Percentiles rank a stretch among this genome's conserved stretches.
phyloP scores from a whole-genome alignment of 2,797 vertebrate species.

The Setipinna tenuifilis region DNA sequence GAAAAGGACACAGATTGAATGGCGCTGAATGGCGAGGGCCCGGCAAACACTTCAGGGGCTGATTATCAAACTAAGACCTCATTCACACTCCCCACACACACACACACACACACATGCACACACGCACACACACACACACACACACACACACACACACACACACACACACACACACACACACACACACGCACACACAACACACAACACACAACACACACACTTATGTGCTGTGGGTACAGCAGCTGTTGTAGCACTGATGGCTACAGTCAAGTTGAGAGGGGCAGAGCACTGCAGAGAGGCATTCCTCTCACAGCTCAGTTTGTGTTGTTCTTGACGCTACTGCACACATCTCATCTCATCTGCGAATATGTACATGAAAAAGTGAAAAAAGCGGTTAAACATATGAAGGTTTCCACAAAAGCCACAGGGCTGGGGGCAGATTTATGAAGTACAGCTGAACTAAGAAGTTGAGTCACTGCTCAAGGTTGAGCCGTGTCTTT shows the following conservation, averaged over 20 bases:
- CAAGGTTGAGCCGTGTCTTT: not conserved
- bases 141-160: not conserved
- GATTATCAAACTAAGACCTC: conserved; percentile 25
- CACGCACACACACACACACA: conserved; percentile 4
- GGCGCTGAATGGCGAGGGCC: not conserved
- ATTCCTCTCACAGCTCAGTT: not conserved
- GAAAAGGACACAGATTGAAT: not conserved
- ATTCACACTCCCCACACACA: conserved; percentile 3
- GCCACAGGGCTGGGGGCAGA: not conserved
- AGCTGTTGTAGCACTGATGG: conserved; percentile 22
- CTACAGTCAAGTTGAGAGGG: conserved; percentile 13
- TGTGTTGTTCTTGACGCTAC: not conserved
- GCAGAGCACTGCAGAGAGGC: not conserved
- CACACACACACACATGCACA: conserved; percentile 9
- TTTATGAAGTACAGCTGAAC: not conserved
- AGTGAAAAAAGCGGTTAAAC: not conserved
- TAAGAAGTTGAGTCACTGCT: not conserved
- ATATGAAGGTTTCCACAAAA: not conserved
- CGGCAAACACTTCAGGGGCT: conserved; percentile 22
- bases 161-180: not conserved
- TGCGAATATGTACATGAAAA: not conserved
- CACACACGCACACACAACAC: not conserved
- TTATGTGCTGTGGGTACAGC: conserved; percentile 1
- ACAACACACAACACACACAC: not conserved
- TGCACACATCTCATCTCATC: not conserved